Percentiles rank a stretch among this genome's conserved stretches.
These are phyloP conservation scores for Melanotaenia pygmaea DNA, from an alignment of 2,797 vertebrate genomes.

Conservation along the genomic window DNA sequence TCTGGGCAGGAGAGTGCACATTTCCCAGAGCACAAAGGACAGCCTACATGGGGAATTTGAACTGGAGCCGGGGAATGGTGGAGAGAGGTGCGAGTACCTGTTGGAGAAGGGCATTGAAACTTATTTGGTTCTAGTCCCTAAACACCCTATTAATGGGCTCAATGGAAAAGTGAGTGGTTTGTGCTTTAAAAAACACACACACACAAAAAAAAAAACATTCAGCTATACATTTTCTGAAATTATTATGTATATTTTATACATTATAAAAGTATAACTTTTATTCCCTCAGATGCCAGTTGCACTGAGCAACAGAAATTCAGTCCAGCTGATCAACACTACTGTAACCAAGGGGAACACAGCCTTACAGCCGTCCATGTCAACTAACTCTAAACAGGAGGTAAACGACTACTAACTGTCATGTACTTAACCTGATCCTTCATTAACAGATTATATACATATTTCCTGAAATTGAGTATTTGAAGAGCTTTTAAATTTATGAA, in stretches of 20 bases:
- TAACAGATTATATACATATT: too few species aligned
- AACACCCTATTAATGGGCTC: slow-evolving; percentile 77
- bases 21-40: slow-evolving; percentile 93
- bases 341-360: slow-evolving; percentile 79
- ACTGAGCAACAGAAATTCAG: slow-evolving; percentile 82
- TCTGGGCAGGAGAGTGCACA: slow-evolving; percentile 89
- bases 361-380: slow-evolving; percentile 67
- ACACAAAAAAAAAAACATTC: neutral
- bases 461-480: too few species aligned
- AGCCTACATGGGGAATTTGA: slow-evolving; percentile 93
- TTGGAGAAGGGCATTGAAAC: slow-evolving; percentile 94
- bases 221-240: too few species aligned
- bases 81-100: slow-evolving; percentile 91
- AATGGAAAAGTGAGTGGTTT: slow-evolving; percentile 83
- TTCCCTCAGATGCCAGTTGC: slow-evolving; percentile 69
- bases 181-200: neutral
- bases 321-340: slow-evolving; percentile 85
- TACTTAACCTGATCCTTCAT: too few species aligned
- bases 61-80: slow-evolving; percentile 89
- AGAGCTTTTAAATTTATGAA: too few species aligned
- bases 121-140: slow-evolving; percentile 86
- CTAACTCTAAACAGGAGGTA: slow-evolving; percentile 73
- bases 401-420: neutral
- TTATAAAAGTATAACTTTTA: neutral
- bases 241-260: neutral